Evolutionary conservation across 1,140 invertebrate genomes (phyloP).

Genomic region (Eulimnadia texana): DNA sequence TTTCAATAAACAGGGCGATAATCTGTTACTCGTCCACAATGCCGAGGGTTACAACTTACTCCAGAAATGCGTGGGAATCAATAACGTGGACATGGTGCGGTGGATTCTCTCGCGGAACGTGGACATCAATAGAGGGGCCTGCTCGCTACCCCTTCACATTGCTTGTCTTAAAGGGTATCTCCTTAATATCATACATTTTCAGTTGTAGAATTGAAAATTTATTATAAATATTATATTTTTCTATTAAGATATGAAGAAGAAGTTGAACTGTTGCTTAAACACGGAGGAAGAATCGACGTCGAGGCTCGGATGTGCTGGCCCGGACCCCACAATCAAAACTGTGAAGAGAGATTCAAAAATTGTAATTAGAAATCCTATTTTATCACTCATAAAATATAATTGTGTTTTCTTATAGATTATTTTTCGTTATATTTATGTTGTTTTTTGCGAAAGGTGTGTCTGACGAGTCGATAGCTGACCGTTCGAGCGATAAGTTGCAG

Average conservation of each 20-base stretch:
- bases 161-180: constrained; percentile 48
- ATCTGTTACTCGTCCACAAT: constrained; percentile 47
- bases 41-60: constrained; percentile 54
- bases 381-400: no score
- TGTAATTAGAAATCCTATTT: no score
- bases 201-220: no score
- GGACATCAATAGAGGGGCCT: constrained; percentile 52
- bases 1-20: constrained; percentile 39
- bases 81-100: constrained; percentile 51
- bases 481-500: constrained; percentile 43
- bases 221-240: neutral
- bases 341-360: constrained; percentile 44
- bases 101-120: constrained; percentile 46
- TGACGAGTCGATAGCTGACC: constrained; percentile 26
- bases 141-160: constrained; percentile 54
- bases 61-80: constrained; percentile 52
- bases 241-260: constrained; percentile 31
- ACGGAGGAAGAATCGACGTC: constrained; percentile 34
- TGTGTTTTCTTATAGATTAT: neutral
- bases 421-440: neutral
- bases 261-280: constrained; percentile 33
- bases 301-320: constrained; percentile 47
- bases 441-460: neutral
- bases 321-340: constrained; percentile 49
- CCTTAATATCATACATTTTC: no score